These are phyloP conservation scores for Bactericera cockerelli DNA, from an alignment of 1,140 invertebrate species.

Conservation along the genomic window DNA sequence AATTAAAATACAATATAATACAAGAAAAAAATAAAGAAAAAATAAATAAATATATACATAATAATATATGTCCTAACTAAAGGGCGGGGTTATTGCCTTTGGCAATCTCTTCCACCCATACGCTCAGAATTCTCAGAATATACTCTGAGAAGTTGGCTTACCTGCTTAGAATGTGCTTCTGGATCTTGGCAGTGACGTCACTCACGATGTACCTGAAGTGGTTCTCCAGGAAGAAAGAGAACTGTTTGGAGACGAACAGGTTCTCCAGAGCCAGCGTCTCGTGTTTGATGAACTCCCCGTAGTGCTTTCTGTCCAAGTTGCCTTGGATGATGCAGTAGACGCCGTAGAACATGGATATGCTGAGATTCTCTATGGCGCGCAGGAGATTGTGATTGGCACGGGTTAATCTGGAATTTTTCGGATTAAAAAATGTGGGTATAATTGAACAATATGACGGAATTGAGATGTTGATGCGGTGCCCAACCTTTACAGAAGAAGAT, in stretches of 20 bases:
- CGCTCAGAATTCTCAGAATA: too few relatives aligned
- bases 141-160: too few relatives aligned
- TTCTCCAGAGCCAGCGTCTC: neutral
- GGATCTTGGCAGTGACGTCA: neutral
- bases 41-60: too few relatives aligned
- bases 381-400: neutral
- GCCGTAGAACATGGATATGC: conserved; percentile 5
- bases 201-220: neutral
- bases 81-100: too few relatives aligned
- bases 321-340: neutral
- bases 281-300: neutral
- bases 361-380: conserved; percentile 1
- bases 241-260: neutral
- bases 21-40: too few relatives aligned
- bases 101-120: too few relatives aligned
- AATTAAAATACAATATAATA: too few relatives aligned
- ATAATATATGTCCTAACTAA: too few relatives aligned
- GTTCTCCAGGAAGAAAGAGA: neutral
- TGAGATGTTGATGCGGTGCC: too few relatives aligned
- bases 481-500: too few relatives aligned
- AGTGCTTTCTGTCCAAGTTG: neutral
- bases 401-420: neutral
- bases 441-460: too few relatives aligned
- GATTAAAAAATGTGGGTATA: too few relatives aligned
- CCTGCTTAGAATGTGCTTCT: neutral